phyloP scores from a whole-genome alignment of 1,140 invertebrate genomes.

The Hormaphis cornu region DNA sequence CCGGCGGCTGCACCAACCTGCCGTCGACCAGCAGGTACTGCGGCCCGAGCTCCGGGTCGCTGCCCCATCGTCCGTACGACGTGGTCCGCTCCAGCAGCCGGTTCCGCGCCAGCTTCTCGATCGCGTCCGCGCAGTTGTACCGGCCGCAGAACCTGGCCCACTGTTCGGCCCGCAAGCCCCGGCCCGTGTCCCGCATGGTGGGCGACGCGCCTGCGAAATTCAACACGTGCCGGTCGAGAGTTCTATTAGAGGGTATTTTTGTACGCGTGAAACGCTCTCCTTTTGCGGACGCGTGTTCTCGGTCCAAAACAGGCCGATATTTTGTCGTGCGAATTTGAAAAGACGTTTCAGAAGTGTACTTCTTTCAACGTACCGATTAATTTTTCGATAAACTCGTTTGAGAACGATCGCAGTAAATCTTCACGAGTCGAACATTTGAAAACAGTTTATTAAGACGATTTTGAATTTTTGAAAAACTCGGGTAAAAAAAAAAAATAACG shows the following conservation, averaged over 20 bases:
- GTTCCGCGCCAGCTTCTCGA: constrained; percentile 57
- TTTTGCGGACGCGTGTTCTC: too few species aligned
- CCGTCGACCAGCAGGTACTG: constrained; percentile 34
- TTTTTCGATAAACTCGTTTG: too few species aligned
- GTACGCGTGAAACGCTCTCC: background rate
- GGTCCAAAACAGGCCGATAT: too few species aligned
- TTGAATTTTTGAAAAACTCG: too few species aligned
- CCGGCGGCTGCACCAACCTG: constrained; percentile 35
- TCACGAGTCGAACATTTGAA: too few species aligned
- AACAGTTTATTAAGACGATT: too few species aligned
- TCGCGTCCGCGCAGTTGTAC: constrained; percentile 62
- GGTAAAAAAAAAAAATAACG: too few species aligned
- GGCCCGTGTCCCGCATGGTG: constrained; percentile 57
- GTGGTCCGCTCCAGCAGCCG: constrained; percentile 49
- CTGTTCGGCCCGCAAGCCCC: constrained; percentile 62
- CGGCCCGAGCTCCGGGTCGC: constrained; percentile 47
- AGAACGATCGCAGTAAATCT: too few species aligned
- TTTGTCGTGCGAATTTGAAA: too few species aligned
- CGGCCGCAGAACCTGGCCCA: constrained; percentile 71
- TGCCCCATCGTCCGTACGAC: constrained; percentile 50
- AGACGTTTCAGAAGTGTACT: too few species aligned
- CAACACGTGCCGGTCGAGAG: background rate
- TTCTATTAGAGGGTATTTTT: too few species aligned
- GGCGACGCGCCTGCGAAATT: constrained; percentile 59
- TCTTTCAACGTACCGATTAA: too few species aligned